Evolutionary conservation across 2,888 invertebrate genomes (phyloP).

Genomic region (Ichneumoninae sp.): DNA sequence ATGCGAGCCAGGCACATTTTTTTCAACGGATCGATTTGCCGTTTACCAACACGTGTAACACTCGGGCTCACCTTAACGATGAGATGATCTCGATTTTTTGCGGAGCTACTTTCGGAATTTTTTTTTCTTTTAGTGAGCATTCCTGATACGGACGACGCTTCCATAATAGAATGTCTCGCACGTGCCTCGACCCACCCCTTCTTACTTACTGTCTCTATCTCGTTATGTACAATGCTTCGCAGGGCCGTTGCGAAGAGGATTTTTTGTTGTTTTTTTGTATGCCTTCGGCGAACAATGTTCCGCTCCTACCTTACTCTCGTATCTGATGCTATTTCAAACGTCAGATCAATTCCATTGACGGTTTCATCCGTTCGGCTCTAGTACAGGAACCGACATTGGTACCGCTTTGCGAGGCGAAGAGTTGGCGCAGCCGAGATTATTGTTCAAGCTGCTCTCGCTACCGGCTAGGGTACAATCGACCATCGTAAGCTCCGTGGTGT

Average conservation of each 20-base stretch:
- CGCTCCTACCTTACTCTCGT: constrained; percentile 62
- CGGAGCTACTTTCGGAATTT: constrained; percentile 12
- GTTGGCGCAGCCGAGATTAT: constrained; percentile 77
- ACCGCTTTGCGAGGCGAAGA: constrained; percentile 74
- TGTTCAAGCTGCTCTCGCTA: constrained; percentile 81
- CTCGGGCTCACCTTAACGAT: background rate
- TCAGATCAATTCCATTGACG: constrained; percentile 55
- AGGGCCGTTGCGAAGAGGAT: constrained; percentile 39
- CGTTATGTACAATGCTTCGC: constrained; percentile 57
- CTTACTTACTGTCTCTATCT: constrained; percentile 7
- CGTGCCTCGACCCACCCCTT: constrained; percentile 16
- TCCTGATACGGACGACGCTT: constrained; percentile 34
- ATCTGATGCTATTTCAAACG: constrained; percentile 51
- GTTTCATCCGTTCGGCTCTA: constrained; percentile 82
- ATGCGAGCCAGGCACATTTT: constrained; percentile 54
- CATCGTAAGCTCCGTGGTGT: constrained; percentile 79
- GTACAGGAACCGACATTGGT: constrained; percentile 76
- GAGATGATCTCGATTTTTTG: constrained; percentile 26
- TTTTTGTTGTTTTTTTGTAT: constrained; percentile 20
- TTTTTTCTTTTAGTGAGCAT: constrained; percentile 32
- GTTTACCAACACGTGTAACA: constrained; percentile 17
- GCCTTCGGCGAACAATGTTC: constrained; percentile 44
- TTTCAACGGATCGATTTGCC: constrained; percentile 41
- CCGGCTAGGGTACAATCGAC: constrained; percentile 78
- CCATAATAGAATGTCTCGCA: constrained; percentile 40